A percentile compares a stretch with the other conserved stretches of the same genome.
Conservation (phyloP, 2,113 vertebrate genomes). For the Amphilophus citrinellus region DNA sequence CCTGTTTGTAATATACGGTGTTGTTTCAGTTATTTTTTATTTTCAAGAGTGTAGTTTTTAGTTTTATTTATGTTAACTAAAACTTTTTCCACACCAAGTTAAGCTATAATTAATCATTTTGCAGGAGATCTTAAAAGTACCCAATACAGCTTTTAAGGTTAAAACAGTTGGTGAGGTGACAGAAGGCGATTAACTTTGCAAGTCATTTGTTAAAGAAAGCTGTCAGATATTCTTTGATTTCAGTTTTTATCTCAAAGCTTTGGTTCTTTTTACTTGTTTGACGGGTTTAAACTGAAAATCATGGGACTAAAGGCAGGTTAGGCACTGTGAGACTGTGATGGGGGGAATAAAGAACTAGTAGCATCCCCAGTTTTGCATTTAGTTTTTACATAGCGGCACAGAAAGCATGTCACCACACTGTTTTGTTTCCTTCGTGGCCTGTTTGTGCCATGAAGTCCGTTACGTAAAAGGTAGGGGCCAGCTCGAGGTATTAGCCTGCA, state of each 20-base stretch:
- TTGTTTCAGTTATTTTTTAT: not conserved
- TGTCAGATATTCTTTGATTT: not conserved
- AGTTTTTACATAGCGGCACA: not conserved
- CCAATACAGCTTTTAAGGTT: not conserved
- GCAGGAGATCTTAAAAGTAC: not conserved
- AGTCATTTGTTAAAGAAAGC: too few species aligned
- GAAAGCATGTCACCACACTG: not conserved
- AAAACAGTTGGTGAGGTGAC: too few species aligned
- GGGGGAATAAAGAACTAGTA: too few species aligned
- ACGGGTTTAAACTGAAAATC: not conserved
- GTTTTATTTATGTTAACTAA: not conserved
- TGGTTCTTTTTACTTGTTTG: not conserved
- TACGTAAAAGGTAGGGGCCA: conserved; percentile 39
- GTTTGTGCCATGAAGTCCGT: not conserved
- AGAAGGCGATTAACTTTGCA: too few species aligned
- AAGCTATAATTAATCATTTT: not conserved
- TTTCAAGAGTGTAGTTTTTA: not conserved
- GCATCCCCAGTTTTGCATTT: not conserved
- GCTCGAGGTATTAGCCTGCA: conserved; percentile 38
- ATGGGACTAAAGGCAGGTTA: not conserved
- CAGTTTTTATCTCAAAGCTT: not conserved
- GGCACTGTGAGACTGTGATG: not conserved
- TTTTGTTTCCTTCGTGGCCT: not conserved
- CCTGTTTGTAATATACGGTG: not conserved
- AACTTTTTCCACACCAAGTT: not conserved